Evolutionary conservation across 2,888 invertebrate species (phyloP), one percentile per base, ranked within the genome.

Genomic region (Tinea trinotella): DNA sequence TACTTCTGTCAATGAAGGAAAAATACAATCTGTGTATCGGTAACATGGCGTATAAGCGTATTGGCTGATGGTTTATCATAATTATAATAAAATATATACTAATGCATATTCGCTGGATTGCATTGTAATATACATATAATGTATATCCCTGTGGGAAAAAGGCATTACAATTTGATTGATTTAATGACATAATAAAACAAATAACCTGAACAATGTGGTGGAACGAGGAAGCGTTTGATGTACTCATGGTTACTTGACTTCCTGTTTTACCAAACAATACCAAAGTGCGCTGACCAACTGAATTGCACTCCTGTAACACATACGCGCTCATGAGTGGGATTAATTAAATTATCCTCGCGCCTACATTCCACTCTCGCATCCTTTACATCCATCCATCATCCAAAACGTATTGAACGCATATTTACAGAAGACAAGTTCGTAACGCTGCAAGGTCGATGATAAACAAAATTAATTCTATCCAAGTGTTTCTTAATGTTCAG

Each of bases 211-310:
- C 13, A 40, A 15, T 7, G 1, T n/a, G 18, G 12, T 70, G 72
- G 18, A 68, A 55, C 0, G 82, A 83, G 2, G 80, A 77, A 57
- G 73, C 74, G 58, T 79, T 83, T 5, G 83, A 81, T 0, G 72
- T 68, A 1, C 79, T 76, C 74, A 81, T 71, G 9, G 81, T 81
- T 48, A 68, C 66, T 55, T 71, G 68, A 63, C 83, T 81, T 40
- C 80, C 79, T 12, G 67, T 65, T 60, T 68, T 64, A 59, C 78
- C 77, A 80, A 81, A 81, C 65, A 71, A 81, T 70, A 78, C 77
- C 62, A 80, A 61, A 3, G 78, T 80, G 58, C 76, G 74, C 10
- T 78, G 74, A 56, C 80, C 79, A 34, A 67, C 70, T 54, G 71
- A 77, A 68, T 76, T 67, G 63, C 76, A 78, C 55, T 80, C 82